Evolutionary conservation across 2,113 vertebrate species (phyloP), one percentile per base, ranked within the genome.

Genomic region (Collichthys lucidus): DNA sequence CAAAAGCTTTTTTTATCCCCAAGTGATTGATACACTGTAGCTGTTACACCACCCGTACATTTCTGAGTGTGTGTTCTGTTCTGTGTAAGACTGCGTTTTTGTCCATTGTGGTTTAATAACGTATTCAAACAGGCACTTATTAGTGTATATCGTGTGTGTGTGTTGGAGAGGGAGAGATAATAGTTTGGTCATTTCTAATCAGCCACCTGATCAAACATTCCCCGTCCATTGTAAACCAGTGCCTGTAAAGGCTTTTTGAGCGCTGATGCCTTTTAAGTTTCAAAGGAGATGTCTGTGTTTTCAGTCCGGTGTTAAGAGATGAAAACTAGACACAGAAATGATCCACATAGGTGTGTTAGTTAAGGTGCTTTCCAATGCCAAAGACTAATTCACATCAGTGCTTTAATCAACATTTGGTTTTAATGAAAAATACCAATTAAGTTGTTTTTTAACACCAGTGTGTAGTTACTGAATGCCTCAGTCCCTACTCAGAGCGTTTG

Each of bases 161-260:
- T 46, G 52, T 67, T 49, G 49, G 29, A 60, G n/a, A 46, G 2
- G 14, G 2, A 26, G 49, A 20, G 56, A 83, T 74, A 74, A 80
- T 74, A 65, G 66, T 46, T 52, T 52, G 24, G 60, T 55, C 50
- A 0, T 92, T 92, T 87, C 71, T 56, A 77, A 91, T 92, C 66
- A 2, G 75, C 68, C 90, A 91, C 86, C 92, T 93, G 91, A 80
- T 85, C 87, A 91, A 92, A 93, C 85, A 89, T 66, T 61, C 35
- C 60, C 71, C 53, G n/a, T 60, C 42, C 62, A 31, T 40, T 5
- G 3, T 52, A 5, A 3, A 74, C 16, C 31, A 77, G 85, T 29
- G 31, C 46, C 76, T 60, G 10, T 40, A 46, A 72, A 83, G 52
- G 75, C 71, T 59, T 60, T 53, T 79, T 57, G 5, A 61, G 57